Conservation (phyloP, 2,888 invertebrate species). For the Drosophila setosimentum region DNA sequence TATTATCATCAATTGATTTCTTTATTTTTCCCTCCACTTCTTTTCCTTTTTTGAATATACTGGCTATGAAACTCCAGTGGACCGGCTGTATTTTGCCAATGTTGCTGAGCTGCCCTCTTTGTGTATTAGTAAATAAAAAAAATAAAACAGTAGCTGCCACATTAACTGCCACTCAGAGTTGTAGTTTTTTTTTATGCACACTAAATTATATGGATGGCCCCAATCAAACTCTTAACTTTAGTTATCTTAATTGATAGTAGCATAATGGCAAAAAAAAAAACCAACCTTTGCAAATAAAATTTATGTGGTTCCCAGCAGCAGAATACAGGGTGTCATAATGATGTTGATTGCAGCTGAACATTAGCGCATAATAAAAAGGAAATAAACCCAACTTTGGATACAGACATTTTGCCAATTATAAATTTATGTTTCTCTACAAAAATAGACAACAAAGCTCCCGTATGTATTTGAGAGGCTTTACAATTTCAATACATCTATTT, state of each 20-base stretch:
- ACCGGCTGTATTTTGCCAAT: background rate
- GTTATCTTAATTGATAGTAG: conserved; percentile 54
- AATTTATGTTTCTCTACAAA: background rate
- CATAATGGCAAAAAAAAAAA: conserved; percentile 32
- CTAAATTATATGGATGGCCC: conserved; percentile 58
- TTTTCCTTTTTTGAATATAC: conserved; percentile 21
- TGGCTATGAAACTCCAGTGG: conserved; percentile 22
- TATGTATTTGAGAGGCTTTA: background rate
- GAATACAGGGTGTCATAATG: conserved; percentile 1
- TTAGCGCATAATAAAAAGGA: background rate
- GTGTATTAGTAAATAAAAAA: conserved; percentile 37
- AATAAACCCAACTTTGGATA: background rate
- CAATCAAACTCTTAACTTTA: conserved; percentile 29
- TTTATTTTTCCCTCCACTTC: conserved; percentile 22
- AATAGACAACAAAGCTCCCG: background rate
- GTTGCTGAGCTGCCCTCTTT: conserved; percentile 6
- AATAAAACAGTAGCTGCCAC: conserved; percentile 34
- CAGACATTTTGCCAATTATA: background rate
- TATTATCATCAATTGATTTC: conserved; percentile 45
- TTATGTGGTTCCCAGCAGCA: conserved; percentile 9
- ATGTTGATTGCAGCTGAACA: background rate
- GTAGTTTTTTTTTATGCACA: conserved; percentile 56
- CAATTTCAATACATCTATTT: background rate
- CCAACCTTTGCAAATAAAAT: conserved; percentile 23
- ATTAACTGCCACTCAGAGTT: conserved; percentile 22